These are phyloP conservation scores for Piezodorus guildinii DNA, from an alignment of 1,140 invertebrate species.

Conservation along the genomic window DNA sequence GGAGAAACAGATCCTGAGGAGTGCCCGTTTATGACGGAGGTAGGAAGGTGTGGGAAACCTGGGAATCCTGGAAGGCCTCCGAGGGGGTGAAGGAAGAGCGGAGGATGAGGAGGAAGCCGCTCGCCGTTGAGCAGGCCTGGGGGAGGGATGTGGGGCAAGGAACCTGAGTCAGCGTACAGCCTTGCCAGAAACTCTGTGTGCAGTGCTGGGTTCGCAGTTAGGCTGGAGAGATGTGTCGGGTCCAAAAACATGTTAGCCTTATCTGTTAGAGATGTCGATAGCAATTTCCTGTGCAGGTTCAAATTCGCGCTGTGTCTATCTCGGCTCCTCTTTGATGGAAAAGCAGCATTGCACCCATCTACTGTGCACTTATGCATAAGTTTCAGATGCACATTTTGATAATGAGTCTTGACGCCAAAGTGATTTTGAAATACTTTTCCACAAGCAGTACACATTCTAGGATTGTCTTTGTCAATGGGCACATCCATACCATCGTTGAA, in stretches of 20 bases:
- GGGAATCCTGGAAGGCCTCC: constrained; percentile 32
- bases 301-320: constrained; percentile 87
- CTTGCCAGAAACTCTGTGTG: constrained; percentile 71
- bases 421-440: constrained; percentile 90
- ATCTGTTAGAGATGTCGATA: constrained; percentile 51
- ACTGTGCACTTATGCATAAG: constrained; percentile 92
- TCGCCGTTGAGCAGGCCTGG: constrained; percentile 36
- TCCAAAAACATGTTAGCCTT: constrained; percentile 27
- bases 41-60: constrained; percentile 32
- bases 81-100: constrained; percentile 39
- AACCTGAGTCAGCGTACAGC: constrained; percentile 60
- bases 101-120: constrained; percentile 37
- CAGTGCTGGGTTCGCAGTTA: constrained; percentile 40
- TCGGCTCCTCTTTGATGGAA: constrained; percentile 85
- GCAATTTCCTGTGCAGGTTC: constrained; percentile 77
- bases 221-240: constrained; percentile 25
- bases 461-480: constrained; percentile 71
- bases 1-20: constrained; percentile 30
- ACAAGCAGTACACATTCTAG: constrained; percentile 77
- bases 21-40: constrained; percentile 24
- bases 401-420: constrained; percentile 90
- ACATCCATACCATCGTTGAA: constrained; percentile 66
- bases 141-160: constrained; percentile 35
- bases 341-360: constrained; percentile 90
- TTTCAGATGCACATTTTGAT: constrained; percentile 91